phyloP scores from a whole-genome alignment of 2,113 vertebrate species.

The Bostrychus sinensis region DNA sequence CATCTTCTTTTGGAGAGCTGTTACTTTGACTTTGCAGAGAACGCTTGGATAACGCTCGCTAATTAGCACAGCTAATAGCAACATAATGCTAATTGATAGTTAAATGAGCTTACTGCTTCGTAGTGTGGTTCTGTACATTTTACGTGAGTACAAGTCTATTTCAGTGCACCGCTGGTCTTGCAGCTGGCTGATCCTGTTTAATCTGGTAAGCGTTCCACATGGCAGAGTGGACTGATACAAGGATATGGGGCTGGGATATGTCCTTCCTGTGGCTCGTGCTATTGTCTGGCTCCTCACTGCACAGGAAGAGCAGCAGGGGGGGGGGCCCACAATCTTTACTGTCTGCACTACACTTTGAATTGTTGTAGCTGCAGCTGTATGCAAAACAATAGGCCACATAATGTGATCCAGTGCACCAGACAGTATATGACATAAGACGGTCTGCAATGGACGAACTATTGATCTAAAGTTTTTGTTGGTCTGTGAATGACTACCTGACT shows the following conservation, averaged over 20 bases:
- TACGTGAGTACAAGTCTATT: too few relatives aligned
- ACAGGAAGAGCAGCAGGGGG: constrained; percentile 59
- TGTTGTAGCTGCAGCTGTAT: constrained; percentile 60
- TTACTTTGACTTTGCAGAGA: too few relatives aligned
- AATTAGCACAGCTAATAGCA: too few relatives aligned
- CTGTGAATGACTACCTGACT: constrained; percentile 25
- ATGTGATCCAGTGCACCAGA: constrained; percentile 36
- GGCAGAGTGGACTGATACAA: constrained; percentile 59
- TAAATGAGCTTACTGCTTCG: too few relatives aligned
- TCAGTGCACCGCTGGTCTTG: too few relatives aligned
- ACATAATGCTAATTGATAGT: too few relatives aligned
- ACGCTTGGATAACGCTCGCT: too few relatives aligned
- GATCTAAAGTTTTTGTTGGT: constrained; percentile 24
- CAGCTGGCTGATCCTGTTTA: constrained; percentile 50
- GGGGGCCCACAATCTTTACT: constrained; percentile 44
- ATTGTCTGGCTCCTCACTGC: constrained; percentile 68
- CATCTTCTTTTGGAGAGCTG: too few relatives aligned
- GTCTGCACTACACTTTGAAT: constrained; percentile 54
- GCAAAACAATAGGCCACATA: constrained; percentile 50
- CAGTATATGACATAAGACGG: constrained; percentile 13
- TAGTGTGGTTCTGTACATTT: too few relatives aligned
- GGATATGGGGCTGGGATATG: constrained; percentile 69
- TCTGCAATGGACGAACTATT: constrained; percentile 20
- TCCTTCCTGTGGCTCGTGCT: constrained; percentile 69
- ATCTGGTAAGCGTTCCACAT: constrained; percentile 63